A percentile compares a stretch with the other conserved stretches of the same genome.
Conservation (phyloP, 92 coral and sea anemone genomes). For the Actinostola sp. region DNA sequence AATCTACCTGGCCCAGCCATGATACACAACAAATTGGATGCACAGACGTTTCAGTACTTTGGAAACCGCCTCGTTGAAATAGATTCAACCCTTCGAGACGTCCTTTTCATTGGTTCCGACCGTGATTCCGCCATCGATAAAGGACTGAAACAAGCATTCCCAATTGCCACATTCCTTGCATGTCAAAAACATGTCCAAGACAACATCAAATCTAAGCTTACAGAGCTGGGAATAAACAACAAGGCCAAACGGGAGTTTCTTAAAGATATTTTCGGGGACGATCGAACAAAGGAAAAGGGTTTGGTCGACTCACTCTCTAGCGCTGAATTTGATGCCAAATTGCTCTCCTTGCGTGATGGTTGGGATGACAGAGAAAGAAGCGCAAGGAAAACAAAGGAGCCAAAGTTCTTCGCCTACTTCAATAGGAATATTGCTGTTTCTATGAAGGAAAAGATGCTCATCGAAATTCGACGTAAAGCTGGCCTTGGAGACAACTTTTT, state of each 20-base stretch:
- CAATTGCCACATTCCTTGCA: constrained; percentile 17
- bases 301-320: constrained; percentile 3
- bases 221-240: constrained; percentile 24
- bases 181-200: constrained; percentile 52
- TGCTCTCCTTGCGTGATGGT: background rate
- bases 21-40: constrained; percentile 35
- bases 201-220: constrained; percentile 25
- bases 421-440: constrained; percentile 4
- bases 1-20: constrained; percentile 50
- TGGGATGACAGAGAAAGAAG: constrained; percentile 32
- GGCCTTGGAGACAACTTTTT: constrained; percentile 64
- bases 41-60: constrained; percentile 38
- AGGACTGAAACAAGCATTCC: constrained; percentile 28
- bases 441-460: constrained; percentile 49
- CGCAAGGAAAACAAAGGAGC: constrained; percentile 14
- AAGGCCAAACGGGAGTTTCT: constrained; percentile 13
- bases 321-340: constrained; percentile 48
- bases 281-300: constrained; percentile 12
- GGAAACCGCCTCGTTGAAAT: constrained; percentile 27
- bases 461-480: constrained; percentile 42
- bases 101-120: constrained; percentile 48
- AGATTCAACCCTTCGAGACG: constrained; percentile 12
- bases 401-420: constrained; percentile 23
- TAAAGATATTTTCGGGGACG: constrained; percentile 45
- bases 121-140: constrained; percentile 44